Percentiles rank a stretch among this genome's conserved stretches.
These are phyloP conservation scores for Priapulus caudatus DNA, from an alignment of 2,888 invertebrate species.

Conservation along the genomic window DNA sequence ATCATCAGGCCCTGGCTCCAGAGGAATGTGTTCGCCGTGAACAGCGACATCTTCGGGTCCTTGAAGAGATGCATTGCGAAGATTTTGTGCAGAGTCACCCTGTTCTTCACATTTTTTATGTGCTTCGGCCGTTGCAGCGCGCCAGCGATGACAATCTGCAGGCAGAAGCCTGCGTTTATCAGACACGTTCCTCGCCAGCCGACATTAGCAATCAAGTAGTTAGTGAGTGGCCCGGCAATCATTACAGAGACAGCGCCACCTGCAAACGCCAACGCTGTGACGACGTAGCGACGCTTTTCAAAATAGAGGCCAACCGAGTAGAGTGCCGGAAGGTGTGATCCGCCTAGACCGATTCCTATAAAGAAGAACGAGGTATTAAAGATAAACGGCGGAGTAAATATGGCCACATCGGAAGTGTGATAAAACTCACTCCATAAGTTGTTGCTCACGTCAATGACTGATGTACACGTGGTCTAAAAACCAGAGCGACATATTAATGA, in stretches of 20 bases:
- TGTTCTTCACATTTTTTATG: neutral
- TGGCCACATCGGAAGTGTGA: too few relatives aligned
- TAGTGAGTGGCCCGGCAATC: neutral
- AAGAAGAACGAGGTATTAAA: too few relatives aligned
- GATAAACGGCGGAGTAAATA: too few relatives aligned
- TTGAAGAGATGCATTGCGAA: neutral
- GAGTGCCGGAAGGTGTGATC: neutral
- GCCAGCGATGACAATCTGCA: neutral
- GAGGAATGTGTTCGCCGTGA: neutral
- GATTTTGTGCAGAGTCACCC: neutral
- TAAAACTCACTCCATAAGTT: too few relatives aligned
- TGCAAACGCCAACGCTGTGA: neutral
- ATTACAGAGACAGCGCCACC: neutral
- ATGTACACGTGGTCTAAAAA: too few relatives aligned
- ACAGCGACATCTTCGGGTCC: neutral
- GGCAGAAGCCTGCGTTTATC: neutral
- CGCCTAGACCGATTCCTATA: neutral
- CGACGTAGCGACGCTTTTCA: neutral
- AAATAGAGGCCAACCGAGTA: neutral
- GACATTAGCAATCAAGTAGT: neutral
- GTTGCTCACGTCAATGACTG: too few relatives aligned
- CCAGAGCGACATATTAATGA: too few relatives aligned
- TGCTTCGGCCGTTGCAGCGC: neutral
- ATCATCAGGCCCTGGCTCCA: neutral
- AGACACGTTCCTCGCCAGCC: neutral